phyloP scores from a whole-genome alignment of 1,140 invertebrate species.

The Ceratina japonica region DNA sequence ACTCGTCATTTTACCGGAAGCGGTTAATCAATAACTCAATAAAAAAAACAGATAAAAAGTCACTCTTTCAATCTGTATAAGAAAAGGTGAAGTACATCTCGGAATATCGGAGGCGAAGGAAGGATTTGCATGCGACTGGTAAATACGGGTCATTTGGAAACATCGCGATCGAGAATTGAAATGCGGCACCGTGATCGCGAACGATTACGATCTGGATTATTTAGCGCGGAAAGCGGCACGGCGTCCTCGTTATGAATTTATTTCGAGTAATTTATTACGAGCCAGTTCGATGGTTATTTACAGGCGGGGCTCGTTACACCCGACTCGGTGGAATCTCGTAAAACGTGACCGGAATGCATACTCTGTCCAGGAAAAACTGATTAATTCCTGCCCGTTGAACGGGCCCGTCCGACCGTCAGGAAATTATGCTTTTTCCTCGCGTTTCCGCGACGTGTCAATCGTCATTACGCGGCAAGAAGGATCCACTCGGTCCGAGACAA shows the following conservation, averaged over 20 bases:
- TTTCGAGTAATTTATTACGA: constrained; percentile 19
- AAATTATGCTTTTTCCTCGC: constrained; percentile 15
- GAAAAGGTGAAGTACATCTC: too few relatives aligned
- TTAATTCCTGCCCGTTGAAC: constrained; percentile 24
- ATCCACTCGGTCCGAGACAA: background rate
- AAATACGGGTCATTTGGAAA: background rate
- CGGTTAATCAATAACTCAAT: too few relatives aligned
- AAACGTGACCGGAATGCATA: constrained; percentile 18
- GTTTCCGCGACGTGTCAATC: constrained; percentile 31
- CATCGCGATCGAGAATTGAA: constrained; percentile 4
- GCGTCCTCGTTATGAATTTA: constrained; percentile 4
- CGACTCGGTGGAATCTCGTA: constrained; percentile 26
- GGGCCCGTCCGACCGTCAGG: constrained; percentile 1
- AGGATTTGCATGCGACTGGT: background rate
- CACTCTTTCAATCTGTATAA: too few relatives aligned
- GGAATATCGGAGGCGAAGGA: too few relatives aligned
- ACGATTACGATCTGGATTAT: constrained; percentile 32
- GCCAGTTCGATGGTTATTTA: constrained; percentile 16
- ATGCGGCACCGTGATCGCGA: background rate
- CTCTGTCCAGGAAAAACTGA: constrained; percentile 17
- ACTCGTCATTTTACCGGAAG: too few relatives aligned
- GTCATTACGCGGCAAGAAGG: constrained; percentile 1
- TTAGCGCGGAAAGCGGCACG: background rate
- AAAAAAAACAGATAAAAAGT: too few relatives aligned
- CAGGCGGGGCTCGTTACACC: background rate